phyloP scores from a whole-genome alignment of 2,113 vertebrate genomes.

The Phylloscopus trochiloides region DNA sequence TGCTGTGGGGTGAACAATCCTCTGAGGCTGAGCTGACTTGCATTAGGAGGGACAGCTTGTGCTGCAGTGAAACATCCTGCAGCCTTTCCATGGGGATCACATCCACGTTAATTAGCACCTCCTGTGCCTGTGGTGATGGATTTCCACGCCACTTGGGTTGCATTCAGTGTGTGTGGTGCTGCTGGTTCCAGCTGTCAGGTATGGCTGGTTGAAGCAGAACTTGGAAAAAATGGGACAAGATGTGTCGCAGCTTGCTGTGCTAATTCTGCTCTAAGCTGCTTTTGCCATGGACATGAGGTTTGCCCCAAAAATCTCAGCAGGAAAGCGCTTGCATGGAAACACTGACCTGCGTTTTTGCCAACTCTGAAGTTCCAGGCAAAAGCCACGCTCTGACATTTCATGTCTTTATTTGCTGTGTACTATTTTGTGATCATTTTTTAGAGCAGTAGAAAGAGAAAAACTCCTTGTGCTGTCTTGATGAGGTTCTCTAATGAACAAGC shows the following conservation, averaged over 20 bases:
- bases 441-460: neutral
- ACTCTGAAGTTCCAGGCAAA: neutral
- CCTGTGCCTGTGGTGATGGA: neutral
- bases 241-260: neutral
- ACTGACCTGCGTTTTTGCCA: neutral
- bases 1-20: neutral
- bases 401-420: neutral
- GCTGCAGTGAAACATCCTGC: neutral
- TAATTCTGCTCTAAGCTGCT: neutral
- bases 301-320: neutral
- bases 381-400: neutral
- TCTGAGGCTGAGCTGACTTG: neutral
- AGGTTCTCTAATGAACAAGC: neutral
- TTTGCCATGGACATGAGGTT: neutral
- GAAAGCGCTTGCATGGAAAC: neutral
- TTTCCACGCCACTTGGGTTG: neutral
- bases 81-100: neutral
- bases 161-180: neutral
- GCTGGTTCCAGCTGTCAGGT: neutral
- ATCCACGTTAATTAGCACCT: neutral
- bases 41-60: neutral
- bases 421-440: neutral
- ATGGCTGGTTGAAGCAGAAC: neutral
- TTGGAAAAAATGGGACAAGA: neutral
- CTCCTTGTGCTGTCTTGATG: neutral